A percentile compares a stretch with the other conserved stretches of the same genome.
These are phyloP conservation scores for Orussus abietinus DNA, from an alignment of 1,140 invertebrate genomes.

Conservation along the genomic window DNA sequence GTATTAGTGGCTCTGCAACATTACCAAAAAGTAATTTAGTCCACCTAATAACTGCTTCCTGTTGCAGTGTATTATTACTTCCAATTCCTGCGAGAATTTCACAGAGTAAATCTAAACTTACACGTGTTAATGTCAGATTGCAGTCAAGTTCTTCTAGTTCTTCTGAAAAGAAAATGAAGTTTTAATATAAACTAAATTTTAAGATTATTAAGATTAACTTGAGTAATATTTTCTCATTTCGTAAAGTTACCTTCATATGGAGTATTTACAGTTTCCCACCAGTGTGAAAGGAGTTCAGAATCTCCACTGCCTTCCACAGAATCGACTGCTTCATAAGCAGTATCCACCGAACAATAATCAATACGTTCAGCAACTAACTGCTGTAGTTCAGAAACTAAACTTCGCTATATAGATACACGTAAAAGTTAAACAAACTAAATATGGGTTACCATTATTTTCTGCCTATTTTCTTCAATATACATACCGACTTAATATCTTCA, in stretches of 20 bases:
- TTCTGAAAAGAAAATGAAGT: slow-evolving; percentile 25
- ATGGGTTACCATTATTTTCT: too few relatives aligned
- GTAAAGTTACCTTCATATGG: slow-evolving; percentile 35
- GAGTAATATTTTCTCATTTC: too few relatives aligned
- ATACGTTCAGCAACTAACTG: slow-evolving; percentile 38
- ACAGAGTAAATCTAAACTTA: slow-evolving; percentile 39
- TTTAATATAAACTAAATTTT: too few relatives aligned
- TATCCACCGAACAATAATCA: slow-evolving; percentile 44
- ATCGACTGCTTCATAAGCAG: slow-evolving; percentile 47
- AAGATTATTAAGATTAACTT: too few relatives aligned
- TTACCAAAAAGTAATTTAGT: slow-evolving; percentile 41
- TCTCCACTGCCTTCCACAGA: slow-evolving; percentile 36
- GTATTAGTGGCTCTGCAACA: slow-evolving; percentile 37
- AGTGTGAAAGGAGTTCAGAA: slow-evolving; percentile 35
- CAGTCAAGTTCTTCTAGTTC: slow-evolving; percentile 45
- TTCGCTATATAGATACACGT: too few relatives aligned
- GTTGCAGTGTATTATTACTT: slow-evolving; percentile 39
- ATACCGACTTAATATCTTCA: slow-evolving; percentile 41
- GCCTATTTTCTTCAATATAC: neutral
- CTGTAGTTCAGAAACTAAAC: slow-evolving; percentile 30
- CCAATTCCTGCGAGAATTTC: slow-evolving; percentile 40
- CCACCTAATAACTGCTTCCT: slow-evolving; percentile 44
- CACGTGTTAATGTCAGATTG: slow-evolving; percentile 38
- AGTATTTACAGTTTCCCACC: slow-evolving; percentile 40
- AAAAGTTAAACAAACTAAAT: too few relatives aligned